Base-by-base conservation (phyloP, 2,888 invertebrate species). In the Caenorhabditis sp. region DNA sequence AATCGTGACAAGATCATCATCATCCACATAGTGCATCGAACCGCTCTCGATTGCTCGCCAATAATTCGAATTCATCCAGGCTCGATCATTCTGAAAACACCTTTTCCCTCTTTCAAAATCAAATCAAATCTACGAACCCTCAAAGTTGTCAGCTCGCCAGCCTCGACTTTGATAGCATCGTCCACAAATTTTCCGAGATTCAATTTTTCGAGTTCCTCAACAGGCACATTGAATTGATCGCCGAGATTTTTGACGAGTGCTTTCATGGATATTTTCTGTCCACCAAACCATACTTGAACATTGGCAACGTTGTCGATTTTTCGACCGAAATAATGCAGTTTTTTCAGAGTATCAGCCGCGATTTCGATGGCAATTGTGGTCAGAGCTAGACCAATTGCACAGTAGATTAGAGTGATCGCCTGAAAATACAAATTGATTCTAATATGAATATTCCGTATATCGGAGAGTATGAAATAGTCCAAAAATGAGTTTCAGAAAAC, bases 311-410 rank as follows among this genome's bases (percentile, higher is more conserved):
- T 81, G 27, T 86, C 83, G n/a, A 86, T 66, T 49, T 84, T 84
- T 8, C 86, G 59, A 4, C 86, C 86, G 43, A 86, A 86, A 62
- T 86, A 86, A 66, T 86, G 86, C 55, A 86, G 70, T 54, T 83
- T 80, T 58, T 84, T 84, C 58, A 86, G 62, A 8, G 81, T 79
- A 61, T 86, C 85, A 2, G 84, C 83, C 14, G 84, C 85, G 23
- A 86, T 85, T 72, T 86, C 86, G 24, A 86, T 84, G 31, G 85
- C 85, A 43, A 84, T 84, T 10, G 86, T 84, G 0, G 85, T 86
- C 43, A 86, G 62, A 0, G 86, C 85, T 12, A 86, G 71, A 14
- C 86, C 86, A 14, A 86, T 71, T 14, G 84, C 84, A 37, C 81
- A 78, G 63, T 86, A 86, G 37, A 83, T 69, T 8, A 86, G 65